A percentile compares a stretch with the other conserved stretches of the same genome.
Evolutionary conservation across 1,140 invertebrate genomes (phyloP).

Genomic region (Gyrodactylus bullatarudis): DNA sequence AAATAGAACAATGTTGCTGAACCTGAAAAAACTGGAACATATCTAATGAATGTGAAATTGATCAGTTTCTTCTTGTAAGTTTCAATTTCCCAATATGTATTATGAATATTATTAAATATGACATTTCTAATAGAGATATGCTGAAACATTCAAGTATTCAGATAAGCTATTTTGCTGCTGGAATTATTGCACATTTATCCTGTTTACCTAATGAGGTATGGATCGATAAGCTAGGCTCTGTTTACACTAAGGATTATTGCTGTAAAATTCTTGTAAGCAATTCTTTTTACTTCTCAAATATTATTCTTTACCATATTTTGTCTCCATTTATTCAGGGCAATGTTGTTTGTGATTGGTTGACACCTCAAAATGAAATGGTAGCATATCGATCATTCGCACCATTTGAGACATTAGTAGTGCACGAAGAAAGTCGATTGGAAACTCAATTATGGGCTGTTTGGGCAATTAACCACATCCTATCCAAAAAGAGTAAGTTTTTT

Average conservation of each 20-base stretch:
- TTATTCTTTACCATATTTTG: neutral
- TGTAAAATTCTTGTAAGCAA: neutral
- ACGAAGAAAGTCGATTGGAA: neutral
- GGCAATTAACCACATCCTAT: neutral
- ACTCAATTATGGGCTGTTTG: neutral
- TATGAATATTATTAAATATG: neutral
- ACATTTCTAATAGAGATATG: neutral
- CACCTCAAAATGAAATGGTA: neutral
- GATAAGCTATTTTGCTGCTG: neutral
- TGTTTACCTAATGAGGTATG: neutral
- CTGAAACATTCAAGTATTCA: neutral
- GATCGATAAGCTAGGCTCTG: neutral
- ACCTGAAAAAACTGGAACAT: neutral
- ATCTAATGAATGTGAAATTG: neutral
- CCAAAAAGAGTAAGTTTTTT: neutral
- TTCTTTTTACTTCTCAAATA: no score
- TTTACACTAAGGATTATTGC: neutral
- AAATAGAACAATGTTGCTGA: neutral
- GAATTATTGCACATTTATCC: neutral
- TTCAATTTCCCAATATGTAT: no score
- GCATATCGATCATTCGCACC: neutral
- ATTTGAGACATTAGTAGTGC: neutral
- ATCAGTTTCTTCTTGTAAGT: neutral
- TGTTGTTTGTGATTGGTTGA: neutral
- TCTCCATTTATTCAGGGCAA: neutral